A percentile compares a stretch with the other conserved stretches of the same genome.
Conservation (phyloP, 2,797 vertebrate species). For the Synaphobranchus kaupii region DNA sequence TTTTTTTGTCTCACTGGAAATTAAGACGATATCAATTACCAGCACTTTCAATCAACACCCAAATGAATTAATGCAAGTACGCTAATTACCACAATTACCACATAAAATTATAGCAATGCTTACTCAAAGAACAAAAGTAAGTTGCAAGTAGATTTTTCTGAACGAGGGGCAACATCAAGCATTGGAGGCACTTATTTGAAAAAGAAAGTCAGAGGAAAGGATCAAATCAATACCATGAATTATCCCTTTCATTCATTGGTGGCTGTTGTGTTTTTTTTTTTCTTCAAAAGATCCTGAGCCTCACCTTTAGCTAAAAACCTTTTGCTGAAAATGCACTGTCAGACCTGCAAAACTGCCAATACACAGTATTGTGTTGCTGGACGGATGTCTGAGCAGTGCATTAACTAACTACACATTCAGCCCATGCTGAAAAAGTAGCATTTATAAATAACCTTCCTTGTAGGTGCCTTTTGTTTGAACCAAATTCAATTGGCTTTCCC, state of each 20-base stretch:
- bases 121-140: conserved; percentile 12
- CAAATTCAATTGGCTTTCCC: background rate
- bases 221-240: background rate
- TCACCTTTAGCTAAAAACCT: conserved; percentile 6
- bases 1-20: conserved; percentile 44
- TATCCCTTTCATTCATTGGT: background rate
- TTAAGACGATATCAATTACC: conserved; percentile 39
- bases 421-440: background rate
- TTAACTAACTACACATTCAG: background rate
- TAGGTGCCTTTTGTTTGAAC: conserved; percentile 2
- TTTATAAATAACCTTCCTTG: background rate
- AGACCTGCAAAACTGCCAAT: conserved; percentile 5
- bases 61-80: conserved; percentile 47
- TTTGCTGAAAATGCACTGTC: background rate
- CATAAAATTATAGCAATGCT: conserved; percentile 28
- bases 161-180: background rate
- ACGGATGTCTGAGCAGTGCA: background rate
- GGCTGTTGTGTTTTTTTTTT: background rate
- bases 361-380: background rate
- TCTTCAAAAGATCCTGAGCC: conserved; percentile 3
- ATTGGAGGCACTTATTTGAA: background rate
- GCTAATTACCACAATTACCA: conserved; percentile 41
- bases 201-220: background rate
- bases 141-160: background rate
- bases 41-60: conserved; percentile 40